A percentile compares a stretch with the other conserved stretches of the same genome.
phyloP scores from a whole-genome alignment of 2,113 vertebrate genomes.

The Tetrao urogallus region DNA sequence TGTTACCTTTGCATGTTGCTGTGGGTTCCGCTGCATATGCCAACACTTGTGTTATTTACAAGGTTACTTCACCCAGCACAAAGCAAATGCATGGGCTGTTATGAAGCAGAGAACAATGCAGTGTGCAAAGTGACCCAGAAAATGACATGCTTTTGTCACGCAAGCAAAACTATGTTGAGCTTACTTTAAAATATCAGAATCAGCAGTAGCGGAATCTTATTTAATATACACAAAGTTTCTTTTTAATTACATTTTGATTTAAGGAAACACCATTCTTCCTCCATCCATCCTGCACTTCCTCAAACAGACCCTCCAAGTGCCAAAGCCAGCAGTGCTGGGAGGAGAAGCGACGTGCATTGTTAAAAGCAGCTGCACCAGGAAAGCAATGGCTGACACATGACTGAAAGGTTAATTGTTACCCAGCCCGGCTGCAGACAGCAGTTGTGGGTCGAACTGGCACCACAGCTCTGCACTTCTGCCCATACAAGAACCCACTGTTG shows the following conservation, averaged over 20 bases:
- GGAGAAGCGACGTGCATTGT: not conserved
- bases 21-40: rapidly evolving
- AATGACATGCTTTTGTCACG: not conserved
- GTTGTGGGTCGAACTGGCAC: slow-evolving; percentile 50
- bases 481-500: slow-evolving; percentile 67
- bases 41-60: rapidly evolving
- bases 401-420: slow-evolving; percentile 70
- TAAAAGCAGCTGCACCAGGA: slow-evolving; percentile 52
- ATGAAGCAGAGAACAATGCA: rapidly evolving
- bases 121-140: not conserved
- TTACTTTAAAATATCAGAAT: not conserved
- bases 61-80: not conserved
- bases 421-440: not conserved
- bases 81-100: not conserved
- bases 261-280: not conserved
- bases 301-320: not conserved
- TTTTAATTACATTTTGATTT: too few species aligned
- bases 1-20: not conserved
- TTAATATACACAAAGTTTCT: rapidly evolving
- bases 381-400: not conserved
- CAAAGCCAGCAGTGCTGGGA: not conserved
- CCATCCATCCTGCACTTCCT: not conserved
- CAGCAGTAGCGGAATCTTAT: rapidly evolving
- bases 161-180: not conserved
- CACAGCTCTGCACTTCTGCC: not conserved